Conservation (phyloP, 2,113 vertebrate genomes). For the Zeus faber region DNA sequence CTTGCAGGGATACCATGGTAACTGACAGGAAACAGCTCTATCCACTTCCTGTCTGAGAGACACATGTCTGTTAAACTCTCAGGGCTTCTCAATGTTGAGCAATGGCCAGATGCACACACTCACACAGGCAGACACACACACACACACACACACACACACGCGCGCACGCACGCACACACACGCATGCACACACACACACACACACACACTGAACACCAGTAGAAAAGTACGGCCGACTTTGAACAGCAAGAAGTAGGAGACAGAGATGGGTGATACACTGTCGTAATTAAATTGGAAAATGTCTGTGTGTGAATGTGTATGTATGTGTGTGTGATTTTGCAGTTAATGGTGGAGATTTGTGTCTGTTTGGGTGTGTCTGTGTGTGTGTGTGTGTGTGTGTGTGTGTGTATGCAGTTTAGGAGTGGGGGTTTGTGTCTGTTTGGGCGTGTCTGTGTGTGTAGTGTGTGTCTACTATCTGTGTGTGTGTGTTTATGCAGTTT, state of each 20-base stretch:
- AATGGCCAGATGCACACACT: neutral
- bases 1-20: neutral
- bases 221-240: too few species aligned
- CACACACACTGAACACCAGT: neutral
- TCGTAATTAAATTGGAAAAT: too few species aligned
- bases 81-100: too few species aligned
- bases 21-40: neutral
- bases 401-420: too few species aligned
- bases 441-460: too few species aligned
- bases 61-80: too few species aligned
- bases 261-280: too few species aligned
- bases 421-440: too few species aligned
- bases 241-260: too few species aligned
- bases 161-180: neutral
- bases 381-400: too few species aligned
- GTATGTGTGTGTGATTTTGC: too few species aligned
- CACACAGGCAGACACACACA: neutral
- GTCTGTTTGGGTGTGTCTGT: constrained; percentile 26
- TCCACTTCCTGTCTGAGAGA: neutral
- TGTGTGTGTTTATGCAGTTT: neutral
- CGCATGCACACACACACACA: neutral
- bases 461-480: neutral
- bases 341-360: constrained; percentile 66
- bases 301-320: too few species aligned
- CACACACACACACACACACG: neutral